These are phyloP conservation scores for Tipula lateralis DNA, from an alignment of 2,888 invertebrate genomes.

Conservation along the genomic window DNA sequence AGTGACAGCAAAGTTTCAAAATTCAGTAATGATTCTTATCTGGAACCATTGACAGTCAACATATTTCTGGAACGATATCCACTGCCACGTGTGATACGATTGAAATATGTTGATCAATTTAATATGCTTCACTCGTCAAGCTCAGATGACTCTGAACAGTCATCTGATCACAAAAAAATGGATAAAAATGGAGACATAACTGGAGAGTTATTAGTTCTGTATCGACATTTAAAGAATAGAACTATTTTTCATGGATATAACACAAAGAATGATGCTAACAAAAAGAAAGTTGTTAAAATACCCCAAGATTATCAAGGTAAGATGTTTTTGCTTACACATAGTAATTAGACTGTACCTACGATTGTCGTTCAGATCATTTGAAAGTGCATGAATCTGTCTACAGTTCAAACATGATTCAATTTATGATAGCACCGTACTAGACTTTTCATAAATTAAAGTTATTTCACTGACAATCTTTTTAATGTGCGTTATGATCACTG, in stretches of 20 bases:
- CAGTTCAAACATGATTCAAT: no score
- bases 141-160: slow-evolving; percentile 46
- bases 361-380: no score
- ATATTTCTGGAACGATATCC: slow-evolving; percentile 47
- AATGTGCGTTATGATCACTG: no score
- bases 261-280: slow-evolving; percentile 43
- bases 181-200: slow-evolving; percentile 35
- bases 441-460: no score
- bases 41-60: slow-evolving; percentile 46
- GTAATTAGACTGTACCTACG: no score
- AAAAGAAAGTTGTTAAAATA: slow-evolving; percentile 48
- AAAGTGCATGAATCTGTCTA: no score
- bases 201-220: slow-evolving; percentile 46
- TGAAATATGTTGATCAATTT: slow-evolving; percentile 43
- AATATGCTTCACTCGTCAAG: slow-evolving; percentile 48
- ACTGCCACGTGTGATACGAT: slow-evolving; percentile 46
- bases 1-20: slow-evolving; percentile 49
- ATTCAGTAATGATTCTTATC: slow-evolving; percentile 46
- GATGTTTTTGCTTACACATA: slow-evolving; percentile 30
- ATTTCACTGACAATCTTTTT: no score
- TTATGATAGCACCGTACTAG: no score
- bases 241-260: slow-evolving; percentile 48
- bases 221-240: slow-evolving; percentile 45
- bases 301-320: slow-evolving; percentile 50
- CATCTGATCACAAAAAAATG: slow-evolving; percentile 37